Base-by-base conservation (phyloP, 1,140 invertebrate species). In the Drosophila miranda region DNA sequence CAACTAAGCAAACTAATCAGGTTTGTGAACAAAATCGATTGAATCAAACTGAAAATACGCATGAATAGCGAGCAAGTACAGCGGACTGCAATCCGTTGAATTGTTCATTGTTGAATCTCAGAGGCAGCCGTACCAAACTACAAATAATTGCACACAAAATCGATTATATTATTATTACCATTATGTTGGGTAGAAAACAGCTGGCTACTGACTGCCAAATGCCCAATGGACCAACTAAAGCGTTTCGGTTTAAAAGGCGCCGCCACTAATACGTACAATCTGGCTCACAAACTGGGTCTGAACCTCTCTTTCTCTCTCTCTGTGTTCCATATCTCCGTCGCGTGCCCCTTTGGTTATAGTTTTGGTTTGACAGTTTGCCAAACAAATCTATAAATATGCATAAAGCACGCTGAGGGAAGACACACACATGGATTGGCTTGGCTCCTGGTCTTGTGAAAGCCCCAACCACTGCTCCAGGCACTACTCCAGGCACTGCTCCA, bases 361-460 rank as follows among this genome's bases (percentile, higher is more conserved):
- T 56, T 56, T 70, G 56, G 41, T 57, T 81, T 70, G 56, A 67
- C 59, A 51, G 63, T 67, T 58, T 52, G 58, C 51, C 78, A 77
- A 80, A 81, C 73, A 57, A 56, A 77, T 80, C 78, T 77, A 81
- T 82, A 81, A 81, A 81, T 82, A 81, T 81, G 80, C 78, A 81
- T 81, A 78, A 73, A 69, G 51, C 41, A 48, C 51, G 62, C 66
- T 7, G 16, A 68, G 49, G 66, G 80, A 49, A 63, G 59, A 54
- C 72, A 43, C 71, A 51, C 58, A 74, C 43, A 38, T 55, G 43
- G 14, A 7, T 26, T 56, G 34, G 14, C 1, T 50, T 58, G 49
- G 71, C 78, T 79, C 68, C 78, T 77, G 78, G n/a, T 69, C 77
- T 76, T 75, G 78, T 68, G 73, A 72, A 82, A 82, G 78, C 51